Base-by-base conservation (phyloP, 1,140 invertebrate genomes). In the Diachasmimorpha longicaudata region DNA sequence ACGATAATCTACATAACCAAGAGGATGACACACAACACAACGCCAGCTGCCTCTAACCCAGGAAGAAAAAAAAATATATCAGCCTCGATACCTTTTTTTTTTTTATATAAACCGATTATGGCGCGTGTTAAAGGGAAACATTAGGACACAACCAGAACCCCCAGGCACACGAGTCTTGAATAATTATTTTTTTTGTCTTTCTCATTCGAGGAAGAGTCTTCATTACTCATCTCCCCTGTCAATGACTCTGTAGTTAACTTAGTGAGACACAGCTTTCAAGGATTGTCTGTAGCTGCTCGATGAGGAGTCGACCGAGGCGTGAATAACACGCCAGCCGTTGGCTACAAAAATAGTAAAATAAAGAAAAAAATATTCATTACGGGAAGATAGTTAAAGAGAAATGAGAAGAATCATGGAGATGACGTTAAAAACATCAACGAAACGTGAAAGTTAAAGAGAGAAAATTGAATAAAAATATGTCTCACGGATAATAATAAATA, bases 251-350 rank as follows among this genome's bases (percentile, higher is more conserved):
- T 76, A 66, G 48, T 69, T 36, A 66, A 39, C 70, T 76, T 71
- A 76, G 74, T 66, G 74, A 71, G 42, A 76, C 36, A 76, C 58
- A n/a, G 36, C 74, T 71, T 76, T 76, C 74, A 76, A 76, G 69
- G 70, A 46, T 71, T 70, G 36, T 71, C 55, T 70, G 52, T 76
- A 55, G 70, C 55, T 48, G 70, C n/a, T 39, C 52, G 52, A 71
- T 76, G 74, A 71, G 70, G 46, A 71, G 52, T 44, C 52, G 19
- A 42, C 21, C 37, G 74, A 76, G 52, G 55, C 55, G 55, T 71
- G 48, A 70, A 76, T 36, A 75, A 37, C 13, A 37, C 46, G 16
- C 31, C 25, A 9, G 4, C 63, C 23, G n/a, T 55, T 63, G 58
- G 9, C 25, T 21, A 63, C 19, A 16, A 68, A 68, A 6, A 36